These are phyloP conservation scores for Phyllotreta cruciferae DNA, from an alignment of 2,888 invertebrate genomes.

Conservation along the genomic window DNA sequence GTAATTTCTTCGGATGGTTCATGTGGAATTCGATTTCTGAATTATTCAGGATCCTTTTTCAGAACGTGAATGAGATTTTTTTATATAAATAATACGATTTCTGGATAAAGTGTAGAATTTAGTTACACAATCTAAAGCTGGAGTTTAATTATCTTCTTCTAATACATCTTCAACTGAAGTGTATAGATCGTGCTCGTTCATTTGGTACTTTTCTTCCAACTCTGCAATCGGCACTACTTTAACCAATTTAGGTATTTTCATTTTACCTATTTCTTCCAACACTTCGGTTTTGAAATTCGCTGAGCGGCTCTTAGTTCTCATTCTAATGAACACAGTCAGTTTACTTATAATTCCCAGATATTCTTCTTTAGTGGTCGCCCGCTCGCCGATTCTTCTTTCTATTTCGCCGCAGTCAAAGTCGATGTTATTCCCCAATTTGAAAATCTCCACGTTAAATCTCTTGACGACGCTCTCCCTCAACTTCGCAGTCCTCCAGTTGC, in stretches of 20 bases:
- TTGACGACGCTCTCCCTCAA: constrained; percentile 15
- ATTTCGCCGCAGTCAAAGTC: constrained; percentile 12
- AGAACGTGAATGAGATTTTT: too few species aligned
- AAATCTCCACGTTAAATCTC: constrained; percentile 19
- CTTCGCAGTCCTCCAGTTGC: constrained; percentile 10
- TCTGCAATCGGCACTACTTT: constrained; percentile 17
- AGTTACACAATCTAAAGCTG: too few species aligned
- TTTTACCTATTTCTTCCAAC: not conserved
- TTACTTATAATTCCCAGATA: constrained; percentile 20
- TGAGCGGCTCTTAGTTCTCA: constrained; percentile 7
- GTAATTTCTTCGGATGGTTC: too few species aligned
- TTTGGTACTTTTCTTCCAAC: constrained; percentile 1
- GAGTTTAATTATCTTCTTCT: constrained; percentile 23
- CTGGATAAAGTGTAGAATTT: not conserved
- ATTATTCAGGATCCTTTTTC: too few species aligned
- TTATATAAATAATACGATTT: too few species aligned
- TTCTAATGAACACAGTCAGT: constrained; percentile 17
- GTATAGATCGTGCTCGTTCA: constrained; percentile 7
- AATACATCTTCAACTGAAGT: constrained; percentile 4
- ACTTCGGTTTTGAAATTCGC: constrained; percentile 13
- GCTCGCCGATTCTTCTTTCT: constrained; percentile 9
- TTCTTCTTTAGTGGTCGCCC: constrained; percentile 5
- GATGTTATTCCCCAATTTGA: constrained; percentile 1
- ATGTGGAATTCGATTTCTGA: too few species aligned
- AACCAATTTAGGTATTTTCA: constrained; percentile 18